Conservation (phyloP, 1,140 invertebrate species). For the Apis florea region DNA sequence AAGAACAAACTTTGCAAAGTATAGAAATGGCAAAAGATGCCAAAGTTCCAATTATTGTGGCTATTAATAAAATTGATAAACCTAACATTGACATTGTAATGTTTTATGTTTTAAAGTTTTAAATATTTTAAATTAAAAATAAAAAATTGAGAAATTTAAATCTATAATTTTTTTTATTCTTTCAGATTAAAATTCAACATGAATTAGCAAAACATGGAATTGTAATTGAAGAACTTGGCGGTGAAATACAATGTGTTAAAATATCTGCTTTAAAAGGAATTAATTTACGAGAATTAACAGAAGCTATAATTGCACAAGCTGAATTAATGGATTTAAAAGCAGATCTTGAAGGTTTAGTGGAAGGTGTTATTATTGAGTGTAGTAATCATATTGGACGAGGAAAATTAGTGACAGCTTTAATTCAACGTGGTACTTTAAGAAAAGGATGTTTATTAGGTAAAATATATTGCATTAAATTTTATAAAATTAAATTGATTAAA, state of each 20-base stretch:
- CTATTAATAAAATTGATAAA: conserved; percentile 99
- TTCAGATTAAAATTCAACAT: conserved; percentile 87
- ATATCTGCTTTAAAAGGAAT: conserved; percentile 94
- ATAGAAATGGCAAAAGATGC: conserved; percentile 89
- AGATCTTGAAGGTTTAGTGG: conserved; percentile 91
- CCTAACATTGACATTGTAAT: conserved; percentile 91
- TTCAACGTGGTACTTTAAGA: conserved; percentile 94
- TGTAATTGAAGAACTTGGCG: conserved; percentile 92
- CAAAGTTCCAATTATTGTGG: conserved; percentile 96
- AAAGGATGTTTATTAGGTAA: conserved; percentile 87
- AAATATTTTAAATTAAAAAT: not conserved
- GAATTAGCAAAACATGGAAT: conserved; percentile 90
- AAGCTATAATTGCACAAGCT: conserved; percentile 92
- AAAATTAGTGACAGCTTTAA: conserved; percentile 92
- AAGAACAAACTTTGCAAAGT: conserved; percentile 96
- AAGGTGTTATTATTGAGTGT: conserved; percentile 95
- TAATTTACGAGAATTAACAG: conserved; percentile 90
- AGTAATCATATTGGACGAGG: conserved; percentile 87
- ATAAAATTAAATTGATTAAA: not conserved
- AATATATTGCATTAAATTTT: not conserved
- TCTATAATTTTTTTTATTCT: conserved; percentile 48
- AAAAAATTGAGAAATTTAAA: conserved; percentile 22
- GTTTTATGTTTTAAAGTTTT: conserved; percentile 62
- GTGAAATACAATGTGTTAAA: conserved; percentile 94
- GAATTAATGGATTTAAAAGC: conserved; percentile 93